These are phyloP conservation scores for Myrmecophaga tridactyla DNA, from an alignment of 2,113 vertebrate genomes.

Conservation along the genomic window DNA sequence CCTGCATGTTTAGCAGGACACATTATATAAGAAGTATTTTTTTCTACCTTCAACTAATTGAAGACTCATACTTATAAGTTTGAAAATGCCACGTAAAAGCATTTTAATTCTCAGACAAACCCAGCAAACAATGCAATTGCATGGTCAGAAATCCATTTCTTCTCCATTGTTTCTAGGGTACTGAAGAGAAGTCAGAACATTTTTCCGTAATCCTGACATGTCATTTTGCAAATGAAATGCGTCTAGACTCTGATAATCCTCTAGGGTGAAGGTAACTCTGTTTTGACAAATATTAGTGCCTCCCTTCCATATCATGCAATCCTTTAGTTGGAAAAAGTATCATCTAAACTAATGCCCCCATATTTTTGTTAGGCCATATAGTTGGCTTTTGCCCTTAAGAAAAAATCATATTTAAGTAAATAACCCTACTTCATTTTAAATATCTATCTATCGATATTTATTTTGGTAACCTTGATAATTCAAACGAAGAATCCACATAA, in stretches of 20 bases:
- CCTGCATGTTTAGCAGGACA: not conserved
- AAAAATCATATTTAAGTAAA: not conserved
- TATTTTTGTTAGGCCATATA: slow-evolving; percentile 25
- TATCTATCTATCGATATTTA: too few species aligned
- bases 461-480: not conserved
- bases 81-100: not conserved
- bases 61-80: not conserved
- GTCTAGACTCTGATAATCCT: slow-evolving; percentile 27
- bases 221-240: slow-evolving; percentile 65
- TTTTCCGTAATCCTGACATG: slow-evolving; percentile 49
- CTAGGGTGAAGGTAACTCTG: slow-evolving; percentile 33
- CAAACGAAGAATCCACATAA: not conserved
- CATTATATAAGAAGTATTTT: not conserved
- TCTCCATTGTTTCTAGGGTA: not conserved
- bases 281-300: slow-evolving; percentile 60
- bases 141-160: not conserved
- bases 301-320: slow-evolving; percentile 62
- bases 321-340: not conserved
- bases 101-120: slow-evolving; percentile 44
- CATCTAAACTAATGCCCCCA: not conserved
- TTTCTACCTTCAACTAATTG: not conserved
- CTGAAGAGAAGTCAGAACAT: slow-evolving; percentile 39
- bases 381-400: slow-evolving; percentile 33
- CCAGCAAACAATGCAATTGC: not conserved
- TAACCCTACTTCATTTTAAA: slow-evolving; percentile 39